Evolutionary conservation across 2,888 invertebrate genomes (phyloP).

Genomic region (Phalera bucephala): DNA sequence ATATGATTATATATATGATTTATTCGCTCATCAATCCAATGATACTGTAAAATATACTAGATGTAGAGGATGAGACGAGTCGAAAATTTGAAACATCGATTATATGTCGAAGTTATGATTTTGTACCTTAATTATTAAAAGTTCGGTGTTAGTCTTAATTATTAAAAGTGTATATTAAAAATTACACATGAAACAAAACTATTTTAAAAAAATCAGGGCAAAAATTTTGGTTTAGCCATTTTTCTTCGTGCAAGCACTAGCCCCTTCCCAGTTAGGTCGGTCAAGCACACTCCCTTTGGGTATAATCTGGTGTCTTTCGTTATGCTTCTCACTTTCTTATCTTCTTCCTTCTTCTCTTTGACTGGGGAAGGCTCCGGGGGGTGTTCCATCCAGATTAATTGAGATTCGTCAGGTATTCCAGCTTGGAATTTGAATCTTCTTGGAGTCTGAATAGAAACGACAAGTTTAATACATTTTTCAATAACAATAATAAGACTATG

Average conservation of each 20-base stretch:
- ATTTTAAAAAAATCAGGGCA: too few relatives aligned
- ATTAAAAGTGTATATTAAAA: too few relatives aligned
- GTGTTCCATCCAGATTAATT: conserved; percentile 62
- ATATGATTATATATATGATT: too few relatives aligned
- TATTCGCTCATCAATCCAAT: too few relatives aligned
- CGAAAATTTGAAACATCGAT: too few relatives aligned
- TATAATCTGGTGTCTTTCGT: conserved; percentile 29
- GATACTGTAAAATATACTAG: too few relatives aligned
- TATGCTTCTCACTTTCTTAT: conserved; percentile 12
- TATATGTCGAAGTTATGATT: too few relatives aligned
- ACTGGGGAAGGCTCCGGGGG: conserved; percentile 2
- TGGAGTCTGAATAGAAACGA: conserved; percentile 42
- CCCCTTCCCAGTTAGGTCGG: conserved; percentile 43
- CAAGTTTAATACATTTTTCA: background rate
- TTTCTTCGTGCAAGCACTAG: conserved; percentile 53
- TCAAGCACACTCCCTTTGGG: conserved; percentile 37
- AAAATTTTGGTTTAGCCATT: conserved; percentile 53
- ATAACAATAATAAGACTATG: background rate
- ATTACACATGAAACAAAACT: too few relatives aligned
- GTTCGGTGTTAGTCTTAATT: too few relatives aligned
- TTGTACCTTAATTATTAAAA: too few relatives aligned
- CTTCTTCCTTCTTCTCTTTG: conserved; percentile 2
- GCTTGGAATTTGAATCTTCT: conserved; percentile 50
- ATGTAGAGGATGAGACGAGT: too few relatives aligned
- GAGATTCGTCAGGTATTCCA: conserved; percentile 37